Base-by-base conservation (phyloP, 1,140 invertebrate species). In the Lasioglossum albipes region DNA sequence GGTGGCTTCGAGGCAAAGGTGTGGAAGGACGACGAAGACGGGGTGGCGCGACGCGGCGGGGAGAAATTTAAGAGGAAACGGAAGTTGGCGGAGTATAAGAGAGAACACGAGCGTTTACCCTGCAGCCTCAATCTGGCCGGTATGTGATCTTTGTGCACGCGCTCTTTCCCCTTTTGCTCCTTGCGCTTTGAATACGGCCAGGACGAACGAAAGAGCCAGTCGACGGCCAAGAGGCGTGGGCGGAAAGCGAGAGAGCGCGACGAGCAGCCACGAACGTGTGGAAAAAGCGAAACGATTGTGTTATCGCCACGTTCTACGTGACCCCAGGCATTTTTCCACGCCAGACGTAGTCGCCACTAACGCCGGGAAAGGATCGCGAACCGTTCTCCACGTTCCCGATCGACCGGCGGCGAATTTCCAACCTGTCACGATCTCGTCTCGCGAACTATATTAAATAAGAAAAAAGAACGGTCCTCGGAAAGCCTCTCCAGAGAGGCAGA, bases 231-330 rank as follows among this genome's bases (percentile, higher is more conserved):
- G 12, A 41, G 27, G 36, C 12, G 18, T 7, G 31, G 61, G 62
- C 10, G 49, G 27, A n/a, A n/a, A 66, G 27, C 27, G 54, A 42
- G 77, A 62, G 59, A 64, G 68, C 22, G 54, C 22, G 73, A 61
- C 22, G 13, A 16, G 16, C 31, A 36, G 70, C 16, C 16, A 2
- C 52, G 16, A 49, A 41, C 31, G 20, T 20, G 31, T 54, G 45
- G 71, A 9, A 41, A 64, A 54, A 70, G 77, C 54, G 45, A 69
- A 85, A 83, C 81, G 86, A 89, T 69, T 77, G 87, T 83, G 90
- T 91, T 91, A 91, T 92, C 88, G 89, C 81, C 45, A 73, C 49
- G 74, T 75, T 70, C 84, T 91, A 91, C 90, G 90, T 91, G 91
- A 91, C 88, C 84, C 70, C 52, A 66, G 80, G 72, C 78, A 83